Conservation (phyloP, 2,888 invertebrate genomes). For the Rapana venosa region DNA sequence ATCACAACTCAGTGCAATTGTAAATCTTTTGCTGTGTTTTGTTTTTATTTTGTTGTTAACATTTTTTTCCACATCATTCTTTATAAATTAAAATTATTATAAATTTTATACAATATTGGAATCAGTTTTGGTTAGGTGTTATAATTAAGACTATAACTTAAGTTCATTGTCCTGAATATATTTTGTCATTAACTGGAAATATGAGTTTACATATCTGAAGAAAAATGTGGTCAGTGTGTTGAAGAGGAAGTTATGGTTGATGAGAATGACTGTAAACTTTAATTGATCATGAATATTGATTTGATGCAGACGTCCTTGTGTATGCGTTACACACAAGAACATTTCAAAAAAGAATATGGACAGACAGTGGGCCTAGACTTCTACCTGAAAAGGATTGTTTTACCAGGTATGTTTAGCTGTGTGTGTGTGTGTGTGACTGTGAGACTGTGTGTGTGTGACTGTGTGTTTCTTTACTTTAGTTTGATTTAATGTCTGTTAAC, state of each 20-base stretch:
- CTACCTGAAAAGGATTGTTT: constrained; percentile 83
- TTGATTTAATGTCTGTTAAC: neutral
- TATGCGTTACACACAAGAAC: constrained; percentile 84
- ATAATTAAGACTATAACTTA: too few species aligned
- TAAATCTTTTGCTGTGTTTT: too few species aligned
- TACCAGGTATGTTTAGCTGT: constrained; percentile 80
- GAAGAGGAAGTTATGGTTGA: neutral
- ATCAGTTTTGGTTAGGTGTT: too few species aligned
- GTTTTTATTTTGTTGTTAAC: too few species aligned
- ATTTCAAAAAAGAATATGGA: constrained; percentile 82
- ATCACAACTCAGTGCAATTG: too few species aligned
- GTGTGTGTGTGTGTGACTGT: neutral
- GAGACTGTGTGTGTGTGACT: constrained; percentile 71
- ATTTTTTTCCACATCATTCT: too few species aligned
- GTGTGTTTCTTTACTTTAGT: neutral
- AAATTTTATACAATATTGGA: too few species aligned
- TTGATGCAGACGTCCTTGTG: constrained; percentile 83
- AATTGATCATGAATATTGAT: neutral
- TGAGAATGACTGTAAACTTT: neutral
- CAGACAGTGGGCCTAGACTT: constrained; percentile 87
- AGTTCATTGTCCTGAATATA: too few species aligned
- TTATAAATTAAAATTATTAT: too few species aligned
- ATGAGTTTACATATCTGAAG: too few species aligned
- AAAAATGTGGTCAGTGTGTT: neutral
- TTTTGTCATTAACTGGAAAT: too few species aligned